Evolutionary conservation across 2,113 vertebrate species (phyloP), one percentile per base, ranked within the genome.

Genomic region (Hippocampus mohnikei): DNA sequence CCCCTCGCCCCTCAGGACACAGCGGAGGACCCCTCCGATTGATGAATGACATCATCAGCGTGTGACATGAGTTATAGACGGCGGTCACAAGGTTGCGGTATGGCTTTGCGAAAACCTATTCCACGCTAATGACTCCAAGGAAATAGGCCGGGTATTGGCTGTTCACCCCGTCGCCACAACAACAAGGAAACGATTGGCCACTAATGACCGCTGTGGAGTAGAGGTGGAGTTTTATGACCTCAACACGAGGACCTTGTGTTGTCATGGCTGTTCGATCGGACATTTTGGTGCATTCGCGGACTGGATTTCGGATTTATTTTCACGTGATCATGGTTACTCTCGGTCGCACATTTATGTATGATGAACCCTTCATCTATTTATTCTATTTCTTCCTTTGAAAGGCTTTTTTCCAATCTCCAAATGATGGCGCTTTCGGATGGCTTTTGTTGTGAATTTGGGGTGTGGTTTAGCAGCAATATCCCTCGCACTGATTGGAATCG

Each of bases 41-140:
- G 93, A 93, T 91, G 87, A 91, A 88, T 92, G 90, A 93, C 93
- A 94, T 95, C 93, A 93, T 93, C 92, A 93, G 86, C 42, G 64
- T 68, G 66, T 87, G 87, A 87, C 88, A 85, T 89, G 88, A 93
- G 89, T 92, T 89, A 92, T 93, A 84, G 87, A 85, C 77, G 37
- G 77, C 27, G 89, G 88, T 87, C 90, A 89, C 64, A 81, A 80
- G 86, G 86, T 90, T 84, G 87, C 81, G 33, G 90, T 87, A 46
- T 16, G 52, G 66, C 66, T 68, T 88, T 88, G 85, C 25, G 87
- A 84, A 65, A 65, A 92, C 88, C 89, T 85, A 90, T 88, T 91
- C 89, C 81, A 90, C 90, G 89, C 89, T 93, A 92, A 93, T 93
- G 89, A 92, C 91, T 88, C 76, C 76, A 81, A 88, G 84, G 83